phyloP scores from a whole-genome alignment of 2,113 vertebrate species.

The Myotis yumanensis region DNA sequence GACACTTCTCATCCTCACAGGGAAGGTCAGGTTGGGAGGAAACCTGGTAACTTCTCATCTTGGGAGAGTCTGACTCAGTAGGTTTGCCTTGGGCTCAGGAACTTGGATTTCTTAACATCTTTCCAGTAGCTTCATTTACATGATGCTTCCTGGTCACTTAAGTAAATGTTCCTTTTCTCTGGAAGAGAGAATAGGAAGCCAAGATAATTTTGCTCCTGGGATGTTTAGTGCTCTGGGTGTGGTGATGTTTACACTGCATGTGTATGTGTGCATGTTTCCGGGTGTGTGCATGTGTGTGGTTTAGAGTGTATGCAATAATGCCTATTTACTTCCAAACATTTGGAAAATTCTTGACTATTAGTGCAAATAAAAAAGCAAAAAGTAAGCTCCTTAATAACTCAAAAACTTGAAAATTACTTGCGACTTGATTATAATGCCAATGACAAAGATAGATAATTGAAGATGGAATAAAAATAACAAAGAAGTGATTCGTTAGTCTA shows the following conservation, averaged over 20 bases:
- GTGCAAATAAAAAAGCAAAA: not conserved
- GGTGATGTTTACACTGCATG: not conserved
- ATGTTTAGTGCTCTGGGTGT: not conserved
- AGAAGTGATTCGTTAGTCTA: not conserved
- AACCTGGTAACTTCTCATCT: not conserved
- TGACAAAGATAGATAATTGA: not conserved
- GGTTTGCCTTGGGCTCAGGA: not conserved
- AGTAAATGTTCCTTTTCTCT: not conserved
- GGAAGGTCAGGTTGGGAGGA: not conserved
- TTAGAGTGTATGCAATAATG: not conserved
- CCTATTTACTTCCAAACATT: not conserved
- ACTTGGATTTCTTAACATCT: not conserved
- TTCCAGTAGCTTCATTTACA: not conserved
- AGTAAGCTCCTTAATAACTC: not conserved
- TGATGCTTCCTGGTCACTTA: not conserved
- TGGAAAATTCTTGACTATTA: not conserved
- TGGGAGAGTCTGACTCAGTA: not conserved
- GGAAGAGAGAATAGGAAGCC: not conserved
- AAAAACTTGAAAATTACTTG: conserved; percentile 15
- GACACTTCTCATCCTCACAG: not conserved
- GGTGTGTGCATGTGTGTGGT: not conserved
- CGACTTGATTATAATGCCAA: not conserved
- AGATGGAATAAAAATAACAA: not conserved
- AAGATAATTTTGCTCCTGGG: not conserved
- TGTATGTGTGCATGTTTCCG: not conserved